Base-by-base conservation (phyloP, 2,113 vertebrate genomes). In the Chaetorhynchus papuensis region DNA sequence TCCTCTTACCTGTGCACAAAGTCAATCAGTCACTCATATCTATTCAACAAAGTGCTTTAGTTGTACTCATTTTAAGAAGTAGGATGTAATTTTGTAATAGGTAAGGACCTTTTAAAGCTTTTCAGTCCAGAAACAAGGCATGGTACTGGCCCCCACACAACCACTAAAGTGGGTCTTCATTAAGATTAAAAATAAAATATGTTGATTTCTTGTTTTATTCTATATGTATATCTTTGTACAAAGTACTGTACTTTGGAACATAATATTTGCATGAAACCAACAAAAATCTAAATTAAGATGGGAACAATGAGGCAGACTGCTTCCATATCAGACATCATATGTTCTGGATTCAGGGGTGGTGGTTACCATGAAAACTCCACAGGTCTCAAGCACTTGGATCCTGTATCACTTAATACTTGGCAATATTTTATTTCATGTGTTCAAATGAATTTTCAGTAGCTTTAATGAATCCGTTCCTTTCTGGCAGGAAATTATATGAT, bases 391-490 rank as follows among this genome's bases (percentile, higher is more conserved):
- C 22, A 17, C 45, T 83, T 87, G 76, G 19, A 90, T 81, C 23
- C 52, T 61, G 5, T 66, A 54, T 70, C 26, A 16, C 15, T 53
- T 35, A 35, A 37, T 64, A 54, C 7, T 57, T 89, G 42, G n/a
- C 54, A 72, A n/a, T 72, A 80, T 82, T 84, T 91, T 39, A 69
- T 83, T 94, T 90, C 60, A 63, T 37, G 37, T 47, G 10, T 66
- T 68, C 66, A 89, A 90, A 63, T 74, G 56, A 74, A 83, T 85
- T 75, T 41, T 83, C 54, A 71, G 42, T 50, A 80, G 28, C 52
- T 83, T 10, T 87, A 94, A 77, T 80, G 49, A 91, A 90, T 93
- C 27, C 13, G 63, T 94, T 90, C 42, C 42, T 93, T 83, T 84
- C 52, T 92, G 52, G 42, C 54, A 83, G n/a, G 52, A 61, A 91